Evolutionary conservation across 1,140 invertebrate species (phyloP), one percentile per base, ranked within the genome.

Genomic region (Drosophila eugracilis): DNA sequence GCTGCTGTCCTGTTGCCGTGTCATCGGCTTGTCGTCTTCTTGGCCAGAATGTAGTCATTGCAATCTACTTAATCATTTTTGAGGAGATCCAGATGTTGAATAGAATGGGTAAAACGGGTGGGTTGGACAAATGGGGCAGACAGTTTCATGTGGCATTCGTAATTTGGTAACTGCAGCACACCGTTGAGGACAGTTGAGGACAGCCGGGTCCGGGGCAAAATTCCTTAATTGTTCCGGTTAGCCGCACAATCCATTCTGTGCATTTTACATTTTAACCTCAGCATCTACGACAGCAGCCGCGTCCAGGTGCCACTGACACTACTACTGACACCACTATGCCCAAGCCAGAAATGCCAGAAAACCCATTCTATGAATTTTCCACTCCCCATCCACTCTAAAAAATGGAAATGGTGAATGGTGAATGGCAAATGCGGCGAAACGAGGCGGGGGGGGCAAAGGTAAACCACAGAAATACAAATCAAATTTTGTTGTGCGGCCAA

Each of bases 191-290:
- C 55, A 58, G 55, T 48, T 48, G 1, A 4, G 30, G 9, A 3
- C 6, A 2, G 12, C 24, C 10, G 24, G 53, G 44, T 69, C 44
- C 53, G 55, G 78, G 54, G 42, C n/a, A 78, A 45, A 88, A 88
- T 88, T 88, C 84, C 84, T 88, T 88, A 88, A 88, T 88, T 88
- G 84, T 88, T 88, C 78, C 84, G 84, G 84, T 89, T 88, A 88
- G 78, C 84, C 84, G 84, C 84, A 88, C 84, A 88, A 88, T 88
- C 84, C 84, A 88, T 88, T 88, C 84, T 89, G 75, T 89, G 84
- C 85, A 89, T 88, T 88, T 88, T 89, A 89, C 84, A 88, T 89
- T 88, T 79, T 66, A 88, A 88, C 84, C 84, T 88, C 84, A 88
- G 73, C 75, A 83, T 79, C 83, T 77, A 81, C 77, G 63, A 78